Base-by-base conservation (phyloP, 2,888 invertebrate species). In the Coelinius sp. region DNA sequence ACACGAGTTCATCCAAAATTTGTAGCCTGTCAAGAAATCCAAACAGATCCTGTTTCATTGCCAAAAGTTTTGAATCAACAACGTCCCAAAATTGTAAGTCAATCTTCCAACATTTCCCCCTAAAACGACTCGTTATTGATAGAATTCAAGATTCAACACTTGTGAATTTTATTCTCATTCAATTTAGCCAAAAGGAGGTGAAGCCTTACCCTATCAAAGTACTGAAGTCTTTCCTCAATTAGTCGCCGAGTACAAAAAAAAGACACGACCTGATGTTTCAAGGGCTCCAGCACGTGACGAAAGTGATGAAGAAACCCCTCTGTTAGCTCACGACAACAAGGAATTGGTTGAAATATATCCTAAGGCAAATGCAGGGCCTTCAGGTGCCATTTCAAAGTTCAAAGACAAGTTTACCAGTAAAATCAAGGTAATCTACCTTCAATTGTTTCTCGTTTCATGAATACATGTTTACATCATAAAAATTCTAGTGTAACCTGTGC, bases 131-230 rank as follows among this genome's bases (percentile, higher is more conserved):
- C n/a, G n/a, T n/a, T n/a, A n/a, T n/a, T n/a, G n/a, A n/a, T n/a
- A n/a, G n/a, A n/a, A n/a, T n/a, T n/a, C n/a, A n/a, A n/a, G n/a
- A n/a, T n/a, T n/a, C n/a, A n/a, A n/a, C n/a, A n/a, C n/a, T n/a
- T n/a, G n/a, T n/a, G n/a, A n/a, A n/a, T n/a, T n/a, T n/a, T n/a
- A n/a, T 53, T 20, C 25, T 24, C 5, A n/a, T 68, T 25, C 49
- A 62, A 49, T 56, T 1, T 4, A 76, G 77, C 72, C 76, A 10
- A 73, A 73, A 66, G 71, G 46, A 22, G 70, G 72, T 17, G 72
- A 71, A 5, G 73, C 67, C 24, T 62, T 79, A 12, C 78, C 81
- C 1, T 82, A 83, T 71, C 83, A 84, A 59, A 81, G 80, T 49
- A 79, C 78, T 0, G 75, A 80, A 53, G 75, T 77, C 2, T 84